A percentile compares a stretch with the other conserved stretches of the same genome.
These are phyloP conservation scores for Aselliscus stoliczkanus DNA, from an alignment of 2,797 vertebrate species.

Conservation along the genomic window DNA sequence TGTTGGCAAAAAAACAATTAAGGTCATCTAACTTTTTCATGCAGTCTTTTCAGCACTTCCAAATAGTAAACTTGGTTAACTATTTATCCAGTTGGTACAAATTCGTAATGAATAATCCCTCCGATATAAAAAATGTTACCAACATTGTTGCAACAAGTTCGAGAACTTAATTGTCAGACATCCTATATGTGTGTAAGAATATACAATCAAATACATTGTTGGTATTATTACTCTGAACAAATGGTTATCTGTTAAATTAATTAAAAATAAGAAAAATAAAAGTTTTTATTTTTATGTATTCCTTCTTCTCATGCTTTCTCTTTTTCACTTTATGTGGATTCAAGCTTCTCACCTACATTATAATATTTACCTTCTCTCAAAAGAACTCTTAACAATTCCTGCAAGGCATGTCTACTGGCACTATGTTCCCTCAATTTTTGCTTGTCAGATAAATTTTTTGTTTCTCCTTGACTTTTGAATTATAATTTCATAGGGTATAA, in stretches of 20 bases:
- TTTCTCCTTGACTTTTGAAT: not conserved
- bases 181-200: not conserved
- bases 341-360: not conserved
- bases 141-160: no score
- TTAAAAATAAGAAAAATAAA: not conserved
- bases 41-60: no score
- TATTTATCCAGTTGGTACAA: no score
- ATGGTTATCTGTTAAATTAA: not conserved
- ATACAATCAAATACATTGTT: not conserved
- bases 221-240: not conserved
- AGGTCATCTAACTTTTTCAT: no score
- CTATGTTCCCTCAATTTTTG: not conserved
- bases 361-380: not conserved
- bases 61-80: no score
- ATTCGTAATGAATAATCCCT: no score
- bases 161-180: no score
- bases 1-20: no score
- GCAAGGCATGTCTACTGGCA: not conserved
- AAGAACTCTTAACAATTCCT: not conserved
- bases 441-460: not conserved
- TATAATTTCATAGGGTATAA: not conserved
- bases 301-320: not conserved
- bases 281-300: not conserved
- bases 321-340: not conserved
- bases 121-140: no score